A percentile compares a stretch with the other conserved stretches of the same genome.
These are phyloP conservation scores for Hafferia zeledoni DNA, from an alignment of 2,797 vertebrate species.

Conservation along the genomic window DNA sequence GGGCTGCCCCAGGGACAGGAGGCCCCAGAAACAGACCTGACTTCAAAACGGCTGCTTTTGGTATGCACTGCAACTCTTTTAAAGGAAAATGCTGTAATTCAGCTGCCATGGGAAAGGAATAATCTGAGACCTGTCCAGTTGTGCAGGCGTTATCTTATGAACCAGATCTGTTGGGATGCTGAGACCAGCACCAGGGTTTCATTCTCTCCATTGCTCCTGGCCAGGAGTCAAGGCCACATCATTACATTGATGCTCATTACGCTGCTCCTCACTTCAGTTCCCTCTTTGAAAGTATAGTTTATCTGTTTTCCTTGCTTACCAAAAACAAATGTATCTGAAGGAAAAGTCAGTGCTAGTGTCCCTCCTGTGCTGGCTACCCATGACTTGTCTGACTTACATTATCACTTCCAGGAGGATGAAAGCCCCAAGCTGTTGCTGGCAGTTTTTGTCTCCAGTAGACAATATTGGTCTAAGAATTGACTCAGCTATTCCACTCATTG, in stretches of 20 bases:
- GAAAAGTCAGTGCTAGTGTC: background rate
- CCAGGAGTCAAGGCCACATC: background rate
- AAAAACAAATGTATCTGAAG: background rate
- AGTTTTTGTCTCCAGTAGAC: background rate
- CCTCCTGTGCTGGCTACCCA: background rate
- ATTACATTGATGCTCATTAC: background rate
- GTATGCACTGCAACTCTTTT: background rate
- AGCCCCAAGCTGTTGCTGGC: rapidly evolving
- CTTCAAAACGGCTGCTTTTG: background rate
- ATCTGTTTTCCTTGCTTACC: background rate
- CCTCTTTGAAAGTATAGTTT: background rate
- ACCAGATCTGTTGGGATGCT: background rate
- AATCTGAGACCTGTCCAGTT: background rate
- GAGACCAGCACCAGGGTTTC: rapidly evolving
- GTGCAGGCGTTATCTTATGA: background rate
- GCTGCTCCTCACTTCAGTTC: background rate
- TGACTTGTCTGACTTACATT: background rate
- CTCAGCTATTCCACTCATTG: background rate
- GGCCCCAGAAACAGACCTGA: background rate
- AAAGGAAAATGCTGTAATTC: background rate
- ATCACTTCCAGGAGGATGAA: background rate
- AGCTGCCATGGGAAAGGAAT: background rate
- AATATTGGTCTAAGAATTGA: background rate
- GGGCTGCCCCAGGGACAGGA: rapidly evolving
- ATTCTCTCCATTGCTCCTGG: background rate